phyloP scores from a whole-genome alignment of 2,113 vertebrate genomes.

The Pteropus alecto region DNA sequence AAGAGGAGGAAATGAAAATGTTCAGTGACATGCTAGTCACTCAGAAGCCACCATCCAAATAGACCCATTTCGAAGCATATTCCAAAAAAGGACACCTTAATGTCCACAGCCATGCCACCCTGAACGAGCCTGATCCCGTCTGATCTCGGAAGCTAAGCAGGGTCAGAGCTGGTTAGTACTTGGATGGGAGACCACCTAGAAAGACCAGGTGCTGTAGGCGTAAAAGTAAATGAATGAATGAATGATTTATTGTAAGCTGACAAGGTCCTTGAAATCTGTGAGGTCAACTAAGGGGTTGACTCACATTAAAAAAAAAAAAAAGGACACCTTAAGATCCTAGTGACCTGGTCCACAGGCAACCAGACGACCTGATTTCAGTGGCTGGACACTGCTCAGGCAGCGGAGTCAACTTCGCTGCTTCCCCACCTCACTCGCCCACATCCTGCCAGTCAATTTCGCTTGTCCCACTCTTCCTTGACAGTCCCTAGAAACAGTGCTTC shows the following conservation, averaged over 20 bases:
- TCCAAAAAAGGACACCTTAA: background rate
- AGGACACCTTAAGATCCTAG: background rate
- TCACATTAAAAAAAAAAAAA: background rate
- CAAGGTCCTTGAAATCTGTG: too few relatives aligned
- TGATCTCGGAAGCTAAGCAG: too few relatives aligned
- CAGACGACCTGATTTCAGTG: background rate
- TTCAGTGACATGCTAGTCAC: background rate
- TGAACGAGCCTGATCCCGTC: too few relatives aligned
- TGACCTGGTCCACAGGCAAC: background rate
- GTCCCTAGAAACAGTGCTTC: background rate
- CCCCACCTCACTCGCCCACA: too few relatives aligned
- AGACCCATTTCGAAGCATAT: background rate
- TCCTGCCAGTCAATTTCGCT: background rate
- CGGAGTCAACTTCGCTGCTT: too few relatives aligned
- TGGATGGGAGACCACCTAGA: too few relatives aligned
- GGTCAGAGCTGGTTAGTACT: too few relatives aligned
- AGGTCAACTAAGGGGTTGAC: too few relatives aligned
- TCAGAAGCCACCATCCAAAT: background rate
- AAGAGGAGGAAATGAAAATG: constrained; percentile 45
- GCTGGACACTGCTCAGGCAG: background rate
- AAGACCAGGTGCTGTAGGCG: too few relatives aligned
- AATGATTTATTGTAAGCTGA: too few relatives aligned
- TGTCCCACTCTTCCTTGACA: background rate
- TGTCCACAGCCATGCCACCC: too few relatives aligned
- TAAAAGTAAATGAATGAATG: too few relatives aligned